Conservation (phyloP, 1,140 invertebrate species). For the Bombus waltoni region DNA sequence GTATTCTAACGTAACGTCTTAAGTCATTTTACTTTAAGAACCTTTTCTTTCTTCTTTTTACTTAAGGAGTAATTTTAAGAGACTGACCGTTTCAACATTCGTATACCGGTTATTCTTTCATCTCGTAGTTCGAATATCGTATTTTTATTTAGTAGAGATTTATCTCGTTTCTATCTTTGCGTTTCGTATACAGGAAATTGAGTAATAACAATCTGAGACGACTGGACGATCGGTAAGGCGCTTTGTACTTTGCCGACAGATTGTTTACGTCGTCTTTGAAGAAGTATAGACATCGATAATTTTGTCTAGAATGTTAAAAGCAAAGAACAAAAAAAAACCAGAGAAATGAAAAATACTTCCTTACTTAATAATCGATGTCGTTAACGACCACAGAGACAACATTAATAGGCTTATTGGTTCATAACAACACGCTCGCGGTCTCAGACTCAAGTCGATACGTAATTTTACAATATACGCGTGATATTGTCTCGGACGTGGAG, state of each 20-base stretch:
- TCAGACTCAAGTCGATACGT: background rate
- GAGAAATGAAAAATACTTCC: background rate
- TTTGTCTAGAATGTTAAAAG: background rate
- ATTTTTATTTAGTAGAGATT: too few relatives aligned
- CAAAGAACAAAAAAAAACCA: too few relatives aligned
- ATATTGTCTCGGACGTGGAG: too few relatives aligned
- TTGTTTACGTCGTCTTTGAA: too few relatives aligned
- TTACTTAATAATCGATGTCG: background rate
- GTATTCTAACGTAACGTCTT: background rate
- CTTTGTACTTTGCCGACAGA: too few relatives aligned
- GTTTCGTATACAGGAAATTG: too few relatives aligned
- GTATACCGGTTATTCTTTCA: background rate
- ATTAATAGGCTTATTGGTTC: background rate
- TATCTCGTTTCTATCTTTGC: too few relatives aligned
- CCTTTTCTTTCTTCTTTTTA: background rate
- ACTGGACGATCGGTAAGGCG: too few relatives aligned
- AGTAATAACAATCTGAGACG: too few relatives aligned
- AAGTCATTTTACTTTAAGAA: background rate
- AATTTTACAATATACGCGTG: background rate
- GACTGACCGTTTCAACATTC: background rate
- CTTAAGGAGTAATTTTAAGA: background rate
- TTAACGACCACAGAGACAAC: background rate
- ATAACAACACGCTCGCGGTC: too few relatives aligned
- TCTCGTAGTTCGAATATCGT: too few relatives aligned
- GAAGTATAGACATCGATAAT: background rate